Evolutionary conservation across 2,888 invertebrate species (phyloP).

Genomic region (Daptonema setosum): DNA sequence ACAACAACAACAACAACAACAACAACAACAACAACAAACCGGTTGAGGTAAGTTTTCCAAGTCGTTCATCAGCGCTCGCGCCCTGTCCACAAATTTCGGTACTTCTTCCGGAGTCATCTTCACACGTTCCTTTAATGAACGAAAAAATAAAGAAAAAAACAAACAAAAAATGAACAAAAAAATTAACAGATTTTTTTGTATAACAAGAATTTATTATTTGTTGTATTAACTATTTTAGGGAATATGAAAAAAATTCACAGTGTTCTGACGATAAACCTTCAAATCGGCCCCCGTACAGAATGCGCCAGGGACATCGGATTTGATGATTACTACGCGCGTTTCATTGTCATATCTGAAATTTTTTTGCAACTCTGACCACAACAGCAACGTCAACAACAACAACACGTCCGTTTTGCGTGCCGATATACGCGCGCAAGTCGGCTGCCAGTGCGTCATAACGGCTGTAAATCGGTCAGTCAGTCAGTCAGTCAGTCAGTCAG

Average conservation of each 20-base stretch:
- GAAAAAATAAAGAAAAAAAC: too few relatives aligned
- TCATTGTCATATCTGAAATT: constrained; percentile 47
- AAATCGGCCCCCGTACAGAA: constrained; percentile 48
- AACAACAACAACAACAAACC: too few relatives aligned
- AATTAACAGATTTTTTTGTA: too few relatives aligned
- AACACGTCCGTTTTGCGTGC: constrained; percentile 35
- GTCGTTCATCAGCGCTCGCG: constrained; percentile 46
- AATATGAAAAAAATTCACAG: too few relatives aligned
- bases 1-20: too few relatives aligned
- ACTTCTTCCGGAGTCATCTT: constrained; percentile 57
- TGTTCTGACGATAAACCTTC: too few relatives aligned
- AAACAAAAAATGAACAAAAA: too few relatives aligned
- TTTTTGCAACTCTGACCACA: constrained; percentile 46
- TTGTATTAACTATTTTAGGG: too few relatives aligned
- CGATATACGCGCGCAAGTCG: constrained; percentile 33
- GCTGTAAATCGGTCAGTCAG: too few relatives aligned
- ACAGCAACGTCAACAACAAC: too few relatives aligned
- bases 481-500: too few relatives aligned
- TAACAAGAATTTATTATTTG: too few relatives aligned
- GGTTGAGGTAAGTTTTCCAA: constrained; percentile 59
- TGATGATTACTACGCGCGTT: constrained; percentile 57
- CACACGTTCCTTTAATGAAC: constrained; percentile 70
- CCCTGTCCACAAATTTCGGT: constrained; percentile 46
- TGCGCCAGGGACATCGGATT: constrained; percentile 61
- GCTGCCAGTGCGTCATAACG: constrained; percentile 47